These are phyloP conservation scores for Melanotaenia nigrans DNA, from an alignment of 2,797 vertebrate species.

Conservation along the genomic window DNA sequence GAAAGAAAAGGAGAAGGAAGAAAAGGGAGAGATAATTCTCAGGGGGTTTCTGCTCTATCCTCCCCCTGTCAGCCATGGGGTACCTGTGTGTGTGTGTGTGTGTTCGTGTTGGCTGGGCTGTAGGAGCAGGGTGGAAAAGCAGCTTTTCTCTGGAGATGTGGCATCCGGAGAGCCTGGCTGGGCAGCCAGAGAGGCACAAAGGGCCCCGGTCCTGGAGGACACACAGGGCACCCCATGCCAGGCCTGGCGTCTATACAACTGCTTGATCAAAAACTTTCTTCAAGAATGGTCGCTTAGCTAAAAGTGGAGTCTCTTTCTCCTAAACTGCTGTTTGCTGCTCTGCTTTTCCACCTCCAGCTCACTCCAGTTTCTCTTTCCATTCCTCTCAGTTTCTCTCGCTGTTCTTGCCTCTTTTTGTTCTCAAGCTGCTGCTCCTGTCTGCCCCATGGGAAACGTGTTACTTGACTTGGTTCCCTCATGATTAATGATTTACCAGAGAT, in stretches of 20 bases:
- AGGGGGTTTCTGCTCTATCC: slow-evolving; percentile 68
- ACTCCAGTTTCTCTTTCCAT: slow-evolving; percentile 22
- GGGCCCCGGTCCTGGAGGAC: slow-evolving; percentile 53
- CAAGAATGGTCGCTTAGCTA: slow-evolving; percentile 57
- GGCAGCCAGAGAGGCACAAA: slow-evolving; percentile 68
- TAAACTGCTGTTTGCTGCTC: slow-evolving; percentile 48
- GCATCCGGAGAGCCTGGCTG: slow-evolving; percentile 74
- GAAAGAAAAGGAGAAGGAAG: slow-evolving; percentile 30
- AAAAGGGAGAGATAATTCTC: slow-evolving; percentile 71
- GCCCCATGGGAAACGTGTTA: slow-evolving; percentile 65
- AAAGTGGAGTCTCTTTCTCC: slow-evolving; percentile 43
- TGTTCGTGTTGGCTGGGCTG: slow-evolving; percentile 60
- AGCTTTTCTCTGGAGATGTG: slow-evolving; percentile 69
- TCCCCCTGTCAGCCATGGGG: slow-evolving; percentile 71
- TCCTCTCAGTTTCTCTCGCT: slow-evolving; percentile 17
- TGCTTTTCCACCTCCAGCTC: slow-evolving; percentile 48
- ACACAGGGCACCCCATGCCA: slow-evolving; percentile 67
- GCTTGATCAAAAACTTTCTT: slow-evolving; percentile 62
- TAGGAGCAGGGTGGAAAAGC: slow-evolving; percentile 60
- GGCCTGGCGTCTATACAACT: slow-evolving; percentile 68
- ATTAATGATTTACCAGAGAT: slow-evolving; percentile 73
- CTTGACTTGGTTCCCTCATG: slow-evolving; percentile 76
- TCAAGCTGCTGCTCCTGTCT: slow-evolving; percentile 40
- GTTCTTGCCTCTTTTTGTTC: slow-evolving; percentile 21
- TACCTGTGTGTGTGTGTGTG: slow-evolving; percentile 55